Evolutionary conservation across 1,140 invertebrate species (phyloP).

Genomic region (Temnothorax nylanderi): DNA sequence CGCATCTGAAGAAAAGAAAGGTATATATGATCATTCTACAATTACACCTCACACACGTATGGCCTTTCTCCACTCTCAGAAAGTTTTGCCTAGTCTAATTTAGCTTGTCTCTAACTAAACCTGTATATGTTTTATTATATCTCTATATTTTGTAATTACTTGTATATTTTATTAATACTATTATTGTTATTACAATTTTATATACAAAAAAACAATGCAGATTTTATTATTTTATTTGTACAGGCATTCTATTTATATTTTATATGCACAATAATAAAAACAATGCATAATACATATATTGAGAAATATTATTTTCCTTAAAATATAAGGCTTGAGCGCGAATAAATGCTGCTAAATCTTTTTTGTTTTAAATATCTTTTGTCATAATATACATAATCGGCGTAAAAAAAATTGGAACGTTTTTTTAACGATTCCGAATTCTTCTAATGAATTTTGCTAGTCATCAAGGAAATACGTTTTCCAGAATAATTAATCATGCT

Average conservation of each 20-base stretch:
- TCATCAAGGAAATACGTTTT: background rate
- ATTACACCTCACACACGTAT: background rate
- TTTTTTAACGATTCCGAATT: background rate
- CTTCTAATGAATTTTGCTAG: background rate
- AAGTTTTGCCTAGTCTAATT: background rate
- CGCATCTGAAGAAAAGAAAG: constrained; percentile 85
- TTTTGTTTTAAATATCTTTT: background rate
- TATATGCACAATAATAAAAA: background rate
- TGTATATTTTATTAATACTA: background rate
- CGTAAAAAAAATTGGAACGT: background rate
- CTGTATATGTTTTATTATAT: background rate
- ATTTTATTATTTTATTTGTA: background rate
- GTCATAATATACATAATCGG: background rate
- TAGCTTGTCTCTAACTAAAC: background rate
- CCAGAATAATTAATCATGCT: background rate
- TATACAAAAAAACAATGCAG: background rate
- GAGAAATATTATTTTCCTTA: background rate
- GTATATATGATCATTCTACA: constrained; percentile 70
- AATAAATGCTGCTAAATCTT: background rate
- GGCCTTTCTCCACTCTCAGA: background rate
- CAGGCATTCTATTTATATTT: background rate
- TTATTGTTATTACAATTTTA: background rate
- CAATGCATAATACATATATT: background rate
- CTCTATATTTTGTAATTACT: background rate
- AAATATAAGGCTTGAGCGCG: background rate